Percentiles rank a stretch among this genome's conserved stretches.
These are phyloP conservation scores for Ptychadena robeensis DNA, from an alignment of 2,797 vertebrate genomes.

Conservation along the genomic window DNA sequence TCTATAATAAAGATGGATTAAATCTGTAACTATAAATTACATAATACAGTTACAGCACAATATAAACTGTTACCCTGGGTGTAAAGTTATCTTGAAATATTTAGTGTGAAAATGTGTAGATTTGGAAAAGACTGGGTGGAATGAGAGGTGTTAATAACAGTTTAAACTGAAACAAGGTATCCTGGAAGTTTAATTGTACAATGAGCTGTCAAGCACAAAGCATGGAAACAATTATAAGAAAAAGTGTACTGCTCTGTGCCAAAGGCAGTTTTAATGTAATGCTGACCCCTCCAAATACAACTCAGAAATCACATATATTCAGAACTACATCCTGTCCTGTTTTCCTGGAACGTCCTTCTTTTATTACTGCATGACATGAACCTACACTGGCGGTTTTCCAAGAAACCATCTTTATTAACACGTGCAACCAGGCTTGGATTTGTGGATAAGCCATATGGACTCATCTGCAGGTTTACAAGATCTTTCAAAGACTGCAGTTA, in stretches of 20 bases:
- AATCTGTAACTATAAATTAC: background rate
- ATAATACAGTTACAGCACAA: background rate
- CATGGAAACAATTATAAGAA: background rate
- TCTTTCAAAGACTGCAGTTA: background rate
- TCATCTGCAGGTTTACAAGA: background rate
- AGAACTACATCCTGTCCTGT: background rate
- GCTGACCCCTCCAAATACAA: background rate
- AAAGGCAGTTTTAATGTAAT: background rate
- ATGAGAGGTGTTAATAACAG: background rate
- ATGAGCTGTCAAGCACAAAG: background rate
- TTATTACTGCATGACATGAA: background rate
- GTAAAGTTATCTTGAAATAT: background rate
- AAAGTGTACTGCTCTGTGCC: background rate
- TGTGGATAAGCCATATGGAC: background rate
- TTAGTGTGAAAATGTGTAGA: background rate
- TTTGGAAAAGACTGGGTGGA: background rate
- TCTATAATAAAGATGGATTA: background rate
- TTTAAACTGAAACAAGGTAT: background rate
- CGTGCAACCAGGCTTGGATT: background rate
- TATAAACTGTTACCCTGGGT: background rate
- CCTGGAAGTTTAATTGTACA: background rate
- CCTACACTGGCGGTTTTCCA: background rate
- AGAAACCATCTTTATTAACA: background rate
- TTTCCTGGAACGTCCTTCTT: background rate
- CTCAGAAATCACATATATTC: background rate